Evolutionary conservation across 2,113 vertebrate genomes (phyloP).

Genomic region (Xerus inauris): DNA sequence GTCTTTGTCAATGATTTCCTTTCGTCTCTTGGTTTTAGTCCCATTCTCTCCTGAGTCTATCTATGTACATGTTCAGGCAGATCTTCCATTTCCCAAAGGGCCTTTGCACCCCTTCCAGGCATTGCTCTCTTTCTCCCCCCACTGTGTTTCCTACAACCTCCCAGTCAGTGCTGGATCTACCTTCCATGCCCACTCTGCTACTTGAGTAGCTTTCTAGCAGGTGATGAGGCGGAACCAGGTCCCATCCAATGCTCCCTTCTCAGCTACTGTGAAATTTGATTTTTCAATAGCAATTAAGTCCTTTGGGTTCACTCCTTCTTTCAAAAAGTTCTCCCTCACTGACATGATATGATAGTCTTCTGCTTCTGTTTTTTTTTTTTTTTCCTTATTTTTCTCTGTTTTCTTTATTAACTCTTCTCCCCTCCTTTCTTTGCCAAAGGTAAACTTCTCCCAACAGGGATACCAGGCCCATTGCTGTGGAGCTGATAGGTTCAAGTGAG

Average conservation of each 20-base stretch:
- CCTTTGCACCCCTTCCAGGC: not conserved
- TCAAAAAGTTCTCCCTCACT: not conserved
- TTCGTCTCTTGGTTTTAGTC: not conserved
- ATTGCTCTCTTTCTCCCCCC: accelerated
- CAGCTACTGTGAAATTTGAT: not conserved
- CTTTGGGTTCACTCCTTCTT: not conserved
- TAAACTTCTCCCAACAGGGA: not conserved
- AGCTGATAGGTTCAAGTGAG: not conserved
- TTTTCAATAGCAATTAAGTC: not conserved
- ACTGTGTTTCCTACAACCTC: not conserved
- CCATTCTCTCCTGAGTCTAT: not conserved
- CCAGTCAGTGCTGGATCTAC: not conserved
- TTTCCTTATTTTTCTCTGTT: not conserved
- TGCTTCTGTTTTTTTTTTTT: not conserved
- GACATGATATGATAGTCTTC: not conserved
- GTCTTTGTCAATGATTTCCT: not conserved
- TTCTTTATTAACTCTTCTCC: not conserved
- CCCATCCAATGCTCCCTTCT: not conserved
- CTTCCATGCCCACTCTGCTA: not conserved
- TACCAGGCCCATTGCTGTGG: not conserved
- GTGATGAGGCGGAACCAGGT: not conserved
- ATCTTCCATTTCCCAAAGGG: not conserved
- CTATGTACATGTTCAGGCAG: not conserved
- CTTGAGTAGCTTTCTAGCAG: not conserved
- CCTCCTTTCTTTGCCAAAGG: not conserved